phyloP scores from a whole-genome alignment of 2,113 vertebrate species.

The Herpailurus yagouaroundi region DNA sequence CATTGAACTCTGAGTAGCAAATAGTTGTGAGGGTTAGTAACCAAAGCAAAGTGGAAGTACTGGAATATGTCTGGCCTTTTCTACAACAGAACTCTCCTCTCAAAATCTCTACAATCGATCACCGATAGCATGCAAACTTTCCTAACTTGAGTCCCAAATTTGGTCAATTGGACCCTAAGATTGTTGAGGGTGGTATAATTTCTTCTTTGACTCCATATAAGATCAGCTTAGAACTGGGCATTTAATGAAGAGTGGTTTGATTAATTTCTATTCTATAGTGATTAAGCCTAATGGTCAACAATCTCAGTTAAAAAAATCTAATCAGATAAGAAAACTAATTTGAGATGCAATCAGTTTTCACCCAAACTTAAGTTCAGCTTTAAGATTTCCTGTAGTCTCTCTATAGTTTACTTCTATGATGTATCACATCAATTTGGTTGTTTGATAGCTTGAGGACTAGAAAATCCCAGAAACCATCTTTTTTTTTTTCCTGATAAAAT shows the following conservation, averaged over 20 bases:
- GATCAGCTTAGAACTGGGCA: not conserved
- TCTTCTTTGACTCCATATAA: not conserved
- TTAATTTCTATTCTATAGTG: not conserved
- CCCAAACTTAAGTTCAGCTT: not conserved
- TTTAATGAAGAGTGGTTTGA: not conserved
- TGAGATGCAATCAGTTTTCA: not conserved
- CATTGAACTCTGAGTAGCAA: not conserved
- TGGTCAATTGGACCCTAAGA: not conserved
- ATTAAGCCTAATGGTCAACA: not conserved
- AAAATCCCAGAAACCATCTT: not conserved
- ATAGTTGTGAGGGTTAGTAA: not conserved
- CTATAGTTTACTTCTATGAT: not conserved
- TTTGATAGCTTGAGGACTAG: not conserved
- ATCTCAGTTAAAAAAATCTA: not conserved
- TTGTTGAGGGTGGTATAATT: not conserved
- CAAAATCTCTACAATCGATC: not conserved
- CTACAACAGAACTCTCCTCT: not conserved
- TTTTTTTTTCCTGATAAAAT: not conserved
- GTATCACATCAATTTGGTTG: not conserved
- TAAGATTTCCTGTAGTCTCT: not conserved
- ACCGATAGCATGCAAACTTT: not conserved
- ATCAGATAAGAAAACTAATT: not conserved
- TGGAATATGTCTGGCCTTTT: not conserved
- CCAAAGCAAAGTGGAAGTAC: not conserved
- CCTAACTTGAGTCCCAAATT: not conserved